Percentiles rank a stretch among this genome's conserved stretches.
These are phyloP conservation scores for Drosophila subquinaria DNA, from an alignment of 2,888 invertebrate genomes.

Conservation along the genomic window DNA sequence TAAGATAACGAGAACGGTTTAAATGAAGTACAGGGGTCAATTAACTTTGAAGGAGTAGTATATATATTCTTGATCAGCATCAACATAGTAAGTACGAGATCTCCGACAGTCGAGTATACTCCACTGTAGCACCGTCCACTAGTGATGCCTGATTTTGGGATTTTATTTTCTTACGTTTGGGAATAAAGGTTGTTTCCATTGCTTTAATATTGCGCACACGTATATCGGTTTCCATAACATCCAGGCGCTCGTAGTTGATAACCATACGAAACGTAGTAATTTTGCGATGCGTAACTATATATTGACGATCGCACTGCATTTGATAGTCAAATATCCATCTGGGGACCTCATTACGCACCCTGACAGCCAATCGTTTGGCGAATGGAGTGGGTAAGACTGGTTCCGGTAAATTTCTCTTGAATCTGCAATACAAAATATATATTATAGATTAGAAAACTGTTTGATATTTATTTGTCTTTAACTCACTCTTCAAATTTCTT, in stretches of 20 bases:
- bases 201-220: conserved; percentile 41
- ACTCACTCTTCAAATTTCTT: conserved; percentile 35
- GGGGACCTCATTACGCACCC: conserved; percentile 39
- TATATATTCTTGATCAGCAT: too few species aligned
- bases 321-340: conserved; percentile 78
- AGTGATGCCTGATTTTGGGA: too few species aligned
- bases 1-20: not conserved
- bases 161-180: not conserved
- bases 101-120: too few species aligned
- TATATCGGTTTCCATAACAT: conserved; percentile 52
- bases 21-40: too few species aligned
- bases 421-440: conserved; percentile 4
- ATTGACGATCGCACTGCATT: conserved; percentile 45
- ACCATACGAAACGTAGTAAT: conserved; percentile 49
- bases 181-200: not conserved
- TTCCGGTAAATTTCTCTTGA: not conserved
- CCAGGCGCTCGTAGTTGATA: conserved; percentile 57
- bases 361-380: conserved; percentile 38
- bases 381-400: conserved; percentile 29
- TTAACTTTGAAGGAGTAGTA: too few species aligned
- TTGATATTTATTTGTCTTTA: not conserved
- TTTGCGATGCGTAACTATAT: conserved; percentile 53
- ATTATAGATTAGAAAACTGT: not conserved
- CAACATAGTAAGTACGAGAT: too few species aligned
- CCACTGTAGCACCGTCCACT: too few species aligned